Evolutionary conservation across 1,140 invertebrate species (phyloP), one percentile per base, ranked within the genome.

Genomic region (Apis laboriosa): DNA sequence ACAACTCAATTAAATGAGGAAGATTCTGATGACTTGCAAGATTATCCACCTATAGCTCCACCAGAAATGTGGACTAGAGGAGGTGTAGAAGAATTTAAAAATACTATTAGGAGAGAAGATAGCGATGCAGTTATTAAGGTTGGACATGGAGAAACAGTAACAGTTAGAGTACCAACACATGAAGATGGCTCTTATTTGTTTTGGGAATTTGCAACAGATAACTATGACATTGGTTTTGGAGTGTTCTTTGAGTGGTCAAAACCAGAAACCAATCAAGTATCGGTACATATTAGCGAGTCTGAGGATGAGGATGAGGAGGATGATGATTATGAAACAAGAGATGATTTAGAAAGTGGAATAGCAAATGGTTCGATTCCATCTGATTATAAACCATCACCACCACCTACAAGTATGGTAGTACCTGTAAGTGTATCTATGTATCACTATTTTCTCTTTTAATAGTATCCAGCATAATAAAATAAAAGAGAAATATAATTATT

Each of bases 181-280:
- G 96, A 97, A 86, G 97, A 98, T 90, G 99, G 99, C 0, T 96
- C 97, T 1, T 98, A 97, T 91, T 94, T 99, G n/a, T 99, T 99
- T 93, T 99, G 99, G 99, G 99, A 99, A 95, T 99, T 99, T 94
- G 98, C 99, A 13, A 99, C 99, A 0, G 99, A 99, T 93, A 96
- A 96, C 90, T 99, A 99, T 93, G 99, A 99, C 92, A 98, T 99
- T 90, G 99, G 99, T 71, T 99, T 99, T 95, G 99, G 99, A 11
- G 96, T 99, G 66, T 99, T 97, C 93, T 99, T 99, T 93, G 99
- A 99, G 94, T 99, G 99, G 98, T 97, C 96, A 8, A 97, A 98
- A 90, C 97, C 97, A 19, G 95, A 95, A 34, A 96, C 97, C 51
- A 97, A 96, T 89, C 97, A 98, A 92, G 96, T 98, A 28, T 97